These are phyloP conservation scores for Drosophila equinoxialis DNA, from an alignment of 1,140 invertebrate genomes.

Conservation along the genomic window DNA sequence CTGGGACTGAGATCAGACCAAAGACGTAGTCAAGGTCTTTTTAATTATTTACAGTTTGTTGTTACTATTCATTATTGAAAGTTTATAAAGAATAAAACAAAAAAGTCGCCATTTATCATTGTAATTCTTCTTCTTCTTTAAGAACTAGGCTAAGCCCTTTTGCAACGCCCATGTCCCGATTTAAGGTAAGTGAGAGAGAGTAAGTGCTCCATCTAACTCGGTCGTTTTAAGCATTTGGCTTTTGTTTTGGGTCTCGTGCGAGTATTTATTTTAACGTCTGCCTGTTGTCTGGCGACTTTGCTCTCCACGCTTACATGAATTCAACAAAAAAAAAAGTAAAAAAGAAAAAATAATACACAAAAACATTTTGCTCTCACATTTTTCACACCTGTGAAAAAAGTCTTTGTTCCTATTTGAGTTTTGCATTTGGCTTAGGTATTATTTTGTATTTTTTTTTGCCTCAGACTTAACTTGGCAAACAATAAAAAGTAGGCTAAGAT, in stretches of 20 bases:
- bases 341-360: slow-evolving; percentile 56
- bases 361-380: slow-evolving; percentile 31
- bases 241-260: slow-evolving; percentile 36
- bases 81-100: too few relatives aligned
- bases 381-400: slow-evolving; percentile 48
- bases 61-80: too few relatives aligned
- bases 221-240: slow-evolving; percentile 39
- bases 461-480: slow-evolving; percentile 15
- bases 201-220: slow-evolving; percentile 25
- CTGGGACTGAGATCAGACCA: neutral
- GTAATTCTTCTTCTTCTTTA: neutral
- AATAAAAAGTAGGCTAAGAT: slow-evolving; percentile 72
- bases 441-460: slow-evolving; percentile 5
- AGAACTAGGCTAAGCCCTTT: neutral
- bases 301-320: slow-evolving; percentile 50
- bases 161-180: neutral
- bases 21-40: neutral
- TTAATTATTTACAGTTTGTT: neutral
- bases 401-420: slow-evolving; percentile 22
- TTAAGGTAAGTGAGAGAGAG: slow-evolving; percentile 1
- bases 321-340: slow-evolving; percentile 33
- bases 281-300: slow-evolving; percentile 59
- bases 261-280: slow-evolving; percentile 68
- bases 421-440: neutral
- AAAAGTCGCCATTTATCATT: too few relatives aligned